Evolutionary conservation across 2,888 invertebrate genomes (phyloP).

Genomic region (Dicyrtomina minuta): DNA sequence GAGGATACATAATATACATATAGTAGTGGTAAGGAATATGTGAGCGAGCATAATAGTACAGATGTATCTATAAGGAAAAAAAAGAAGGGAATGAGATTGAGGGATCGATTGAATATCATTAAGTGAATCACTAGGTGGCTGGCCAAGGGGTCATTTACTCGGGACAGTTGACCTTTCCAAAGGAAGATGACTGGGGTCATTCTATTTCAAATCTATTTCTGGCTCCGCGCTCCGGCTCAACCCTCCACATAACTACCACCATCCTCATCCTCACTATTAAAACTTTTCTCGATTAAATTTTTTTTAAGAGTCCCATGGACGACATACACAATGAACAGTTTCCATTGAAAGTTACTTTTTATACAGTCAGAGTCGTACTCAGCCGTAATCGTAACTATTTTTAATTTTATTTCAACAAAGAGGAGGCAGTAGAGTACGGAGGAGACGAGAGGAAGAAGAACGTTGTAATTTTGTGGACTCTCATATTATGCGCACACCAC

Average conservation of each 20-base stretch:
- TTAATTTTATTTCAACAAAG: no score
- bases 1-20: no score
- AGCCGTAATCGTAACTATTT: no score
- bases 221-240: slow-evolving; percentile 4
- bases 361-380: no score
- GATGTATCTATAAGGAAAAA: not conserved
- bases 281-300: no score
- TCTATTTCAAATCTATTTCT: slow-evolving; percentile 25
- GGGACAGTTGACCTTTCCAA: slow-evolving; percentile 31
- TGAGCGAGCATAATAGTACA: slow-evolving; percentile 5
- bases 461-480: not conserved
- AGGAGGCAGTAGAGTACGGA: not conserved
- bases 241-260: slow-evolving; percentile 4
- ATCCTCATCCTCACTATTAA: not conserved
- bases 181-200: slow-evolving; percentile 35
- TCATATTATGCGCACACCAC: no score
- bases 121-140: slow-evolving; percentile 40
- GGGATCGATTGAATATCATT: slow-evolving; percentile 38
- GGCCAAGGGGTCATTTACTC: slow-evolving; percentile 39
- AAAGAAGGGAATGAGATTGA: slow-evolving; percentile 28
- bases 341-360: no score
- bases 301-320: no score
- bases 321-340: no score
- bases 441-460: not conserved
- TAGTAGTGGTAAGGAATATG: slow-evolving; percentile 4